These are phyloP conservation scores for Ctenicera cuprea DNA, from an alignment of 2,888 invertebrate species.

Conservation along the genomic window DNA sequence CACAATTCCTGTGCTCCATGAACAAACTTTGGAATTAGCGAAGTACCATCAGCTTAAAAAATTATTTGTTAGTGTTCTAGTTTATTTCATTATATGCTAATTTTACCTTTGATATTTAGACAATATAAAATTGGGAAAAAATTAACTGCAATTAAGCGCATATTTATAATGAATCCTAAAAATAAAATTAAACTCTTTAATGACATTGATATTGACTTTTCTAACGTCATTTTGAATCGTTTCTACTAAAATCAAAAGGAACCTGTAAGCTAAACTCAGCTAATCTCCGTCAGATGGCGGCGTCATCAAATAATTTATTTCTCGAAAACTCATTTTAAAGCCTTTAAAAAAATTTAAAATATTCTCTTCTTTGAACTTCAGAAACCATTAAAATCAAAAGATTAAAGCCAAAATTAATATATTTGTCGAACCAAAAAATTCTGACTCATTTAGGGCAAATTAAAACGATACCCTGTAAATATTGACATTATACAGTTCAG, in stretches of 20 bases:
- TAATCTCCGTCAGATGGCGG: neutral
- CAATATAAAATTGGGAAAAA: neutral
- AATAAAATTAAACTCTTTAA: neutral
- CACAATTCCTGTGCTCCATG: constrained; percentile 32
- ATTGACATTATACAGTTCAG: constrained; percentile 31
- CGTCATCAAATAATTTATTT: neutral
- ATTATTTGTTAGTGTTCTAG: neutral
- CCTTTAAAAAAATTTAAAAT: neutral
- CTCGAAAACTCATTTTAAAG: neutral
- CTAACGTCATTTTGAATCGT: neutral
- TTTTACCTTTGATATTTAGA: neutral
- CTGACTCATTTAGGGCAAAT: constrained; percentile 18
- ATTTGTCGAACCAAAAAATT: neutral
- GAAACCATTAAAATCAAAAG: too few species aligned
- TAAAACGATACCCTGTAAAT: constrained; percentile 7
- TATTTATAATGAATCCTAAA: neutral
- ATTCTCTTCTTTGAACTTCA: too few species aligned
- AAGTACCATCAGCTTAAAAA: neutral
- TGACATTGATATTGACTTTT: neutral
- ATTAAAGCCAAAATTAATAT: constrained; percentile 1
- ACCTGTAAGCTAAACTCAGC: neutral
- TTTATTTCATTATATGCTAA: neutral
- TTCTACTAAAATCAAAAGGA: neutral
- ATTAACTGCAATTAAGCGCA: neutral
- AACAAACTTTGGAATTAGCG: neutral